These are phyloP conservation scores for Brachyptera risi DNA, from an alignment of 2,888 invertebrate genomes.

Conservation along the genomic window DNA sequence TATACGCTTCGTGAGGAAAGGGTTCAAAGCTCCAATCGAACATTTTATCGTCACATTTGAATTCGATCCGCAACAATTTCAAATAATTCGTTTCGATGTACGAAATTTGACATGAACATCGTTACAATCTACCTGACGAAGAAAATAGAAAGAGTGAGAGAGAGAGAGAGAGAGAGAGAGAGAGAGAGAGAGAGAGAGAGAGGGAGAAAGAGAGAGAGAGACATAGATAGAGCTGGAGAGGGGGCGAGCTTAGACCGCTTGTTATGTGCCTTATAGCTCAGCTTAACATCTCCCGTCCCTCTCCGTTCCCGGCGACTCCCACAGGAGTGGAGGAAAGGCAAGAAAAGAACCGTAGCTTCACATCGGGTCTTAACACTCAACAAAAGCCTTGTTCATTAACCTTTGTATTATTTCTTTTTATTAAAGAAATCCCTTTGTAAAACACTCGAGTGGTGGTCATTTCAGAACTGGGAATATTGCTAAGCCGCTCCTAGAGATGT, in stretches of 20 bases:
- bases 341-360: constrained; percentile 16
- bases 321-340: constrained; percentile 3
- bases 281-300: constrained; percentile 8
- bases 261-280: constrained; percentile 9
- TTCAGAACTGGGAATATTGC: background rate
- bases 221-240: too few relatives aligned
- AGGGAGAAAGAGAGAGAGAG: background rate
- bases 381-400: constrained; percentile 14
- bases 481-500: constrained; percentile 12
- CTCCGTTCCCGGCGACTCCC: constrained; percentile 5
- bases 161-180: background rate
- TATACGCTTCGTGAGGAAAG: too few relatives aligned
- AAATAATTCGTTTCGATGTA: too few relatives aligned
- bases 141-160: too few relatives aligned
- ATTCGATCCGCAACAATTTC: too few relatives aligned
- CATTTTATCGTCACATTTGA: too few relatives aligned
- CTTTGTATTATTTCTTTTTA: constrained; percentile 18
- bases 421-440: constrained; percentile 18
- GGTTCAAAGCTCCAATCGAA: too few relatives aligned
- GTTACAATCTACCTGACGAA: too few relatives aligned
- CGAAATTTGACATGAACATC: too few relatives aligned
- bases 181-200: background rate
- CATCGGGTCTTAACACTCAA: constrained; percentile 9
- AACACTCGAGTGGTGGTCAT: constrained; percentile 11
- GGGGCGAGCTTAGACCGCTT: constrained; percentile 14